These are phyloP conservation scores for Mastomys natalensis DNA, from an alignment of 2,113 vertebrate species.

Conservation along the genomic window DNA sequence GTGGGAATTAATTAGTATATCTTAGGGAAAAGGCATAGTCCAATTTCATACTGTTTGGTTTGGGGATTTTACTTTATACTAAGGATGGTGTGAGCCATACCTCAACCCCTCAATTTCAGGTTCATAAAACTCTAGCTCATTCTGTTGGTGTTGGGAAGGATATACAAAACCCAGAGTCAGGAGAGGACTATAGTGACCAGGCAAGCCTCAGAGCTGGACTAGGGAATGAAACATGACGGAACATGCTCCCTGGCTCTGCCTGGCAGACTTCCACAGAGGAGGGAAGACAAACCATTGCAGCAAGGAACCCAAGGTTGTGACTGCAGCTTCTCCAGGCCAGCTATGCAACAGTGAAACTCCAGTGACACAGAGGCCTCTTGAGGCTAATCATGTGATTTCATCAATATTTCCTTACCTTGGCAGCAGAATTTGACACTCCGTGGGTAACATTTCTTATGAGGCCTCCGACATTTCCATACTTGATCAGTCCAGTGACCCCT, in stretches of 20 bases:
- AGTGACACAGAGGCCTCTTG: rapidly evolving
- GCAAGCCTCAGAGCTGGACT: not conserved
- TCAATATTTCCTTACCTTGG: constrained; percentile 91
- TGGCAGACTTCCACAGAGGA: not conserved
- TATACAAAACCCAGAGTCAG: not conserved
- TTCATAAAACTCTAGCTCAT: not conserved
- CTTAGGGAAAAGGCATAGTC: not conserved
- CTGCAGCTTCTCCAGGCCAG: not conserved
- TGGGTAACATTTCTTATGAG: constrained; percentile 98
- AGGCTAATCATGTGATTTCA: not conserved
- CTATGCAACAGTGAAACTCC: not conserved
- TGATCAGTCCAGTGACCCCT: constrained; percentile 95
- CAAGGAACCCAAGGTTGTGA: not conserved
- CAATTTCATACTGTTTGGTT: not conserved
- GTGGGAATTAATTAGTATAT: not conserved
- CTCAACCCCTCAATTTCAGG: not conserved
- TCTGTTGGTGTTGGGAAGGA: not conserved
- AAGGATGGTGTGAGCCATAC: not conserved
- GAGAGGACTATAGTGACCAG: not conserved
- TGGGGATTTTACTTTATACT: not conserved
- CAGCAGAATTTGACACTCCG: constrained; percentile 98
- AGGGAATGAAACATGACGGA: not conserved
- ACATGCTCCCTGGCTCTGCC: not conserved
- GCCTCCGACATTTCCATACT: constrained; percentile 96
- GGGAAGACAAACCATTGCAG: not conserved